A percentile compares a stretch with the other conserved stretches of the same genome.
These are phyloP conservation scores for Gobionotothen gibberifrons DNA, from an alignment of 2,797 vertebrate genomes.

Conservation along the genomic window DNA sequence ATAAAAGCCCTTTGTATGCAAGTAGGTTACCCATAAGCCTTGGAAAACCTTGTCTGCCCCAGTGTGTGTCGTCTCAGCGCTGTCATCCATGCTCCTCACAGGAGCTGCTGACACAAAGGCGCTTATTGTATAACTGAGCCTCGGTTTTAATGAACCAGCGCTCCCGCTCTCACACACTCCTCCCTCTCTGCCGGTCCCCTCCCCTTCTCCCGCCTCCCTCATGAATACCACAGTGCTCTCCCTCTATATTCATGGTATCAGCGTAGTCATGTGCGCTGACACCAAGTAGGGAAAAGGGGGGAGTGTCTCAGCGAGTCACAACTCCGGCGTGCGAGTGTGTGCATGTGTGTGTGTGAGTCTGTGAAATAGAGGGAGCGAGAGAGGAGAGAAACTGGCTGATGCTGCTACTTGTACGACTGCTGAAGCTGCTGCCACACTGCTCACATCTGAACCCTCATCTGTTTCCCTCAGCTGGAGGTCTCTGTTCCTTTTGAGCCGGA, in stretches of 20 bases:
- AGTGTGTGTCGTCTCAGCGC: slow-evolving; percentile 50
- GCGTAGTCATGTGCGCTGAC: slow-evolving; percentile 92
- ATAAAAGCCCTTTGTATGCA: slow-evolving; percentile 15
- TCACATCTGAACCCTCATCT: slow-evolving; percentile 59
- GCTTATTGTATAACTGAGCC: slow-evolving; percentile 87
- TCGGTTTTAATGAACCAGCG: slow-evolving; percentile 89
- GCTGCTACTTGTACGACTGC: slow-evolving; percentile 60
- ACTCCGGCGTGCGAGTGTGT: slow-evolving; percentile 69
- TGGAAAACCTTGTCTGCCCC: slow-evolving; percentile 52
- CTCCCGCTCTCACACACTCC: slow-evolving; percentile 83
- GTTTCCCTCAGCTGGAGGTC: slow-evolving; percentile 59
- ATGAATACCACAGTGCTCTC: slow-evolving; percentile 87
- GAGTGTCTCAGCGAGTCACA: slow-evolving; percentile 81
- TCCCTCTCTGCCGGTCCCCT: slow-evolving; percentile 81
- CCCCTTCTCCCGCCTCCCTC: slow-evolving; percentile 84
- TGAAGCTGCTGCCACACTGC: slow-evolving; percentile 50
- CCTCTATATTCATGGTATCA: slow-evolving; percentile 94
- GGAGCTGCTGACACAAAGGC: slow-evolving; percentile 87
- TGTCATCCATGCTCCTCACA: slow-evolving; percentile 68
- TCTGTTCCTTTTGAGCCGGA: slow-evolving; percentile 76
- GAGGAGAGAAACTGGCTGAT: slow-evolving; percentile 67
- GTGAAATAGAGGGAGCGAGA: slow-evolving; percentile 67
- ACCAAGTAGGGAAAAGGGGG: slow-evolving; percentile 75
- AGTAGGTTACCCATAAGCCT: slow-evolving; percentile 17
- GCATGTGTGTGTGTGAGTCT: slow-evolving; percentile 45